Base-by-base conservation (phyloP, 2,797 vertebrate genomes). In the Pipistrellus kuhlii region DNA sequence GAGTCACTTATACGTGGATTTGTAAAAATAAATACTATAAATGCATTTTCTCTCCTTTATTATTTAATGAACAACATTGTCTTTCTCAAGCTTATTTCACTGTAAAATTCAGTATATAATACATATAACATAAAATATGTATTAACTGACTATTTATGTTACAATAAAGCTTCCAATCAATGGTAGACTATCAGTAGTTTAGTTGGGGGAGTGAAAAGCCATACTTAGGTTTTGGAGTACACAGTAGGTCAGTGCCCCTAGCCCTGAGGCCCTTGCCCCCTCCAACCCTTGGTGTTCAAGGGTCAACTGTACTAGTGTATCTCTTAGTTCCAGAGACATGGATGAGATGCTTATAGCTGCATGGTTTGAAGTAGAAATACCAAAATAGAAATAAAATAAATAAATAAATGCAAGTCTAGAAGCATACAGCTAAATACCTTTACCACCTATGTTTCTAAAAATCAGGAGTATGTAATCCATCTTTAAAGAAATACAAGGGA, bases 1-100 rank as follows among this genome's bases (percentile, higher is more conserved):
- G 0, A 23, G 27, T 87, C 46, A 81, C 4, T 30, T 64, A 53
- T 2, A 46, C 0, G 0, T 30, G 23, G 27, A 21, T 59, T 71
- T 62, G 85, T 66, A 44, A 25, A 25, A 57, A 10, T 46, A 71
- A 82, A 48, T 48, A 80, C 25, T 25, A 5, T 41, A 59, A 41
- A 41, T 59, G 32, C 57, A 18, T 80, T 80, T 80, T 80, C 15
- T 53, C 20, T 53, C 48, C n/a, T n/a, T 53, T 77, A 53, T 53
- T n/a, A 77, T 77, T 77, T 53, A 21, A 62, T 62, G 27, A 30
- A 59, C 30, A 32, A 32, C 10, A 76, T 76, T 32, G 64, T 66
- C 2, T 66, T 57, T 41, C 53, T 59, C 8, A 48, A 64, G 41
- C 80, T 82, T 64, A 64, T 46, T 82, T 82, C 46, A 48, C 12